Evolutionary conservation across 2,888 invertebrate genomes (phyloP), one percentile per base, ranked within the genome.

Genomic region (Charanyca ferruginea): DNA sequence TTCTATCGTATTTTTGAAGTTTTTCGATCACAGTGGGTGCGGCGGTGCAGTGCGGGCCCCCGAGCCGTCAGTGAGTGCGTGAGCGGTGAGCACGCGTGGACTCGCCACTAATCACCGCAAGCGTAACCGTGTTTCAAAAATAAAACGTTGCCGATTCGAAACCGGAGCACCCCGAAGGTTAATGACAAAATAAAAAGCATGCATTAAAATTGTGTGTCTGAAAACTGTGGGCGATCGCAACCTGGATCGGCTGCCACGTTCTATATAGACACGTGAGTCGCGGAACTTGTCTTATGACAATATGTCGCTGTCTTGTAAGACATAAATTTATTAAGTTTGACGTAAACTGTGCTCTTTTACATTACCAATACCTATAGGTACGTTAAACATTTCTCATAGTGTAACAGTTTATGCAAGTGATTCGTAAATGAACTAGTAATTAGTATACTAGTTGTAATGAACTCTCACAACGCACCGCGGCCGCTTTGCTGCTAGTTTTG

Each of bases 151-250:
- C 91, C 90, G 92, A 93, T 93, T 91, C 91, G 91, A 91, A 94
- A 93, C 92, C 93, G 93, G 94, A 94, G 94, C 94, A 93, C 91
- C 90, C 86, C 91, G 94, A 94, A 94, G 94, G 94, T 94, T 94
- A 94, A 94, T 94, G 93, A 94, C 93, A 93, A 93, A 94, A 93
- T 93, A 93, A 94, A 93, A 93, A 91, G 88, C 92, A 89, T 92
- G 91, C 92, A 92, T 92, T 91, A 90, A 93, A 82, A 91, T 88
- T 85, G 89, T 92, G 91, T 90, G 90, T 89, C 86, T 86, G 86
- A 80, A 83, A 80, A 75, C 77, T 79, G 57, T 77, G 74, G 85
- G 81, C 88, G 85, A 81, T 78, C 81, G 84, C 85, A 85, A 83
- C 81, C 88, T 89, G 90, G 90, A 90, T 88, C 82, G 83, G 75